These are phyloP conservation scores for Crotophaga sulcirostris DNA, from an alignment of 2,113 vertebrate species.

Conservation along the genomic window DNA sequence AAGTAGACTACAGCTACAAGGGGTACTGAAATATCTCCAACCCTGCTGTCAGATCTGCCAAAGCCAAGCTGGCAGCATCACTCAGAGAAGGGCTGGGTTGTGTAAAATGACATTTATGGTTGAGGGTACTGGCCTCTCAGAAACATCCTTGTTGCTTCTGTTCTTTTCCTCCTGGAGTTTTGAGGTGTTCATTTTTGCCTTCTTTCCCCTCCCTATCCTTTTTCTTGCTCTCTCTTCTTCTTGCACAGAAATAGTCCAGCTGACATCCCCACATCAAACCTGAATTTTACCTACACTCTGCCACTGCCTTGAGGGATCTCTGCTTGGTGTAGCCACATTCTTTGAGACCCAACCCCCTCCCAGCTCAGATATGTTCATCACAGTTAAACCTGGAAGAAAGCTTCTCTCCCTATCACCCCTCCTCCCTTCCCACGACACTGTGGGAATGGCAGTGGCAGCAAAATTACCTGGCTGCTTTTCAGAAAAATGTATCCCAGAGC, in stretches of 20 bases:
- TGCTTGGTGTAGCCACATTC: not conserved
- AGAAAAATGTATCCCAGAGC: not conserved
- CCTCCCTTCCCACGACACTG: not conserved
- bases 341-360: not conserved
- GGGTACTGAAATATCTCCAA: not conserved
- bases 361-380: not conserved
- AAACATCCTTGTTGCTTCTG: not conserved
- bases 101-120: not conserved
- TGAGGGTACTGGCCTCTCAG: not conserved
- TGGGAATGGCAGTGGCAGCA: not conserved
- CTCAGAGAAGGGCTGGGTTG: not conserved
- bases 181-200: not conserved
- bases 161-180: not conserved
- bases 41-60: not conserved
- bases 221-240: not conserved
- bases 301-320: not conserved
- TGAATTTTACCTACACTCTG: not conserved
- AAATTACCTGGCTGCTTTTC: slow-evolving; percentile 42
- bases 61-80: not conserved
- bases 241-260: not conserved
- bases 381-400: not conserved
- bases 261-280: not conserved
- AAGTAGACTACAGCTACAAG: not conserved
- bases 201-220: not conserved
- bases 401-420: not conserved